Percentiles rank a stretch among this genome's conserved stretches.
These are phyloP conservation scores for Antennarius maculatus DNA, from an alignment of 2,797 vertebrate genomes.

Conservation along the genomic window DNA sequence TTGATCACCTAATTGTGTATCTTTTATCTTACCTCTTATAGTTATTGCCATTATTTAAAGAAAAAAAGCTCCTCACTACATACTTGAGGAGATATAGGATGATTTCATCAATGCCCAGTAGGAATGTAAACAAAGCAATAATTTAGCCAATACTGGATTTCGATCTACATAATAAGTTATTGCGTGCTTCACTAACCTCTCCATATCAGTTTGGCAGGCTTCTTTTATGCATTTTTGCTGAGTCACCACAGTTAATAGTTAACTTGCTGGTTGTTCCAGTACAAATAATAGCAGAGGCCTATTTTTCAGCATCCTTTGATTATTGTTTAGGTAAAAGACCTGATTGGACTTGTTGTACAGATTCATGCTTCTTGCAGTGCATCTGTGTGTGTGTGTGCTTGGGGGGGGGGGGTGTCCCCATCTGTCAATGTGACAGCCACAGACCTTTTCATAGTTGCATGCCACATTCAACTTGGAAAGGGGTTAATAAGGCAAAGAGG, in stretches of 20 bases:
- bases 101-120: too few relatives aligned
- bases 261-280: background rate
- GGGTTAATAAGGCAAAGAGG: conserved; percentile 74
- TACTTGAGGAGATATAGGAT: too few relatives aligned
- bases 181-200: too few relatives aligned
- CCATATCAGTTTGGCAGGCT: background rate
- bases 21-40: too few relatives aligned
- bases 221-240: background rate
- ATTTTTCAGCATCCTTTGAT: conserved; percentile 7
- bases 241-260: background rate
- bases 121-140: too few relatives aligned
- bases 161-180: too few relatives aligned
- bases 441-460: conserved; percentile 71
- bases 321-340: conserved; percentile 19
- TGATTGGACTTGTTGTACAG: background rate
- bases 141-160: too few relatives aligned
- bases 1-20: too few relatives aligned
- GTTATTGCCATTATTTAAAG: too few relatives aligned
- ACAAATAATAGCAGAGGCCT: background rate
- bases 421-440: conserved; percentile 57
- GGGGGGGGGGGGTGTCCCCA: conserved; percentile 21
- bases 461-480: conserved; percentile 55
- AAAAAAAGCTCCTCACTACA: too few relatives aligned
- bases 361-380: conserved; percentile 1
- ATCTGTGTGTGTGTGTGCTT: conserved; percentile 24